A percentile compares a stretch with the other conserved stretches of the same genome.
Evolutionary conservation across 1,140 invertebrate species (phyloP).

Genomic region (Lasioglossum baleicum): DNA sequence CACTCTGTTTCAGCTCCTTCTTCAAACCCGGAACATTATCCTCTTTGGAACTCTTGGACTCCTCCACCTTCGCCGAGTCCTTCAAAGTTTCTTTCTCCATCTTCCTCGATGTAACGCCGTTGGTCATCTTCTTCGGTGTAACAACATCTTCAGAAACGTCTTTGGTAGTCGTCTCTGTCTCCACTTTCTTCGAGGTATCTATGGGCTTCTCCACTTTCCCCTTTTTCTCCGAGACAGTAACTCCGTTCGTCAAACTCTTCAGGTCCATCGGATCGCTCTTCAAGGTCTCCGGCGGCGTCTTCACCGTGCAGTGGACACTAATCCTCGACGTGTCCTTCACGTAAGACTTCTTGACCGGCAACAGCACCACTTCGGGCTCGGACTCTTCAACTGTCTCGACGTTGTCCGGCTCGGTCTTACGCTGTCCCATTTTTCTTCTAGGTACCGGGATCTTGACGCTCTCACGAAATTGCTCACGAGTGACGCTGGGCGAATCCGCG

Average conservation of each 20-base stretch:
- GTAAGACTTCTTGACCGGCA: conserved; percentile 71
- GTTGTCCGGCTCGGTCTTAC: neutral
- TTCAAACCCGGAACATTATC: too few species aligned
- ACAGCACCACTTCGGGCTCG: conserved; percentile 51
- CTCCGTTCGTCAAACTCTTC: neutral
- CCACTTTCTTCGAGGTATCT: too few species aligned
- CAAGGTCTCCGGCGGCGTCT: conserved; percentile 50
- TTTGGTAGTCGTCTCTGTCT: too few species aligned
- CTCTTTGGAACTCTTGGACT: too few species aligned
- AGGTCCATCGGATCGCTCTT: conserved; percentile 24
- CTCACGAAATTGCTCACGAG: conserved; percentile 70
- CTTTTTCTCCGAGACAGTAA: neutral
- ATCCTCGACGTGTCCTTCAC: conserved; percentile 72
- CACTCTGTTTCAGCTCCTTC: too few species aligned
- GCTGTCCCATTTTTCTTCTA: conserved; percentile 28
- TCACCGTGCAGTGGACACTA: conserved; percentile 75
- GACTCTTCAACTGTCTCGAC: conserved; percentile 40
- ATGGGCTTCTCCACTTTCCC: neutral
- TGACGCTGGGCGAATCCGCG: conserved; percentile 17
- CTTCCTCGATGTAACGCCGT: too few species aligned
- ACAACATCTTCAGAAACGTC: too few species aligned
- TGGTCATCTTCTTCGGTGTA: too few species aligned
- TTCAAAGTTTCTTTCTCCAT: neutral
- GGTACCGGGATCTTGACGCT: conserved; percentile 70
- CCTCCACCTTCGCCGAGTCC: too few species aligned